Conservation (phyloP, 2,888 invertebrate species). For the Thereva unica region DNA sequence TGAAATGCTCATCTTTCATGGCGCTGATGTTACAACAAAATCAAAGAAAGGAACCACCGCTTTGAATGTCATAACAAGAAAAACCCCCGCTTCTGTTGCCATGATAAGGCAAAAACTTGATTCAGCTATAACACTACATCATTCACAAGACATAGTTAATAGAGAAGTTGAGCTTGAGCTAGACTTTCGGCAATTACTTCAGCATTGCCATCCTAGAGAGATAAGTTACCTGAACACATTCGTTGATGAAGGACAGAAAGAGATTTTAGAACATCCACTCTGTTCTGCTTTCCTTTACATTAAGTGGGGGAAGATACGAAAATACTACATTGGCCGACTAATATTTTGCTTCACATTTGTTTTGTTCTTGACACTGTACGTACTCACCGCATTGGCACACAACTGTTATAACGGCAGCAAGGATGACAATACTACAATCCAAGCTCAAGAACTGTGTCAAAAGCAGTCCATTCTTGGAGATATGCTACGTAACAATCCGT, state of each 20-base stretch:
- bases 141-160: slow-evolving; percentile 75
- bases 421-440: slow-evolving; percentile 72
- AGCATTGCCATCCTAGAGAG: slow-evolving; percentile 82
- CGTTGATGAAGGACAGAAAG: slow-evolving; percentile 87
- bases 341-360: slow-evolving; percentile 80
- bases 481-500: slow-evolving; percentile 73
- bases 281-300: slow-evolving; percentile 86
- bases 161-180: slow-evolving; percentile 80
- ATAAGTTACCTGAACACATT: slow-evolving; percentile 85
- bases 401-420: slow-evolving; percentile 83
- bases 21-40: slow-evolving; percentile 86
- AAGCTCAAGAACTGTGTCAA: slow-evolving; percentile 75
- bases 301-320: slow-evolving; percentile 88
- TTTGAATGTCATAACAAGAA: slow-evolving; percentile 80
- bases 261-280: slow-evolving; percentile 81
- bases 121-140: slow-evolving; percentile 76
- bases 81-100: slow-evolving; percentile 82
- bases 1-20: slow-evolving; percentile 79
- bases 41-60: slow-evolving; percentile 87
- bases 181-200: slow-evolving; percentile 80
- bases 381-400: slow-evolving; percentile 79
- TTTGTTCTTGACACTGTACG: slow-evolving; percentile 78
- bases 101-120: slow-evolving; percentile 83
- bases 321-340: slow-evolving; percentile 80
- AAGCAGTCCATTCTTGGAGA: slow-evolving; percentile 78